A percentile compares a stretch with the other conserved stretches of the same genome.
Conservation (phyloP, 2,113 vertebrate genomes). For the Heterocephalus glaber region DNA sequence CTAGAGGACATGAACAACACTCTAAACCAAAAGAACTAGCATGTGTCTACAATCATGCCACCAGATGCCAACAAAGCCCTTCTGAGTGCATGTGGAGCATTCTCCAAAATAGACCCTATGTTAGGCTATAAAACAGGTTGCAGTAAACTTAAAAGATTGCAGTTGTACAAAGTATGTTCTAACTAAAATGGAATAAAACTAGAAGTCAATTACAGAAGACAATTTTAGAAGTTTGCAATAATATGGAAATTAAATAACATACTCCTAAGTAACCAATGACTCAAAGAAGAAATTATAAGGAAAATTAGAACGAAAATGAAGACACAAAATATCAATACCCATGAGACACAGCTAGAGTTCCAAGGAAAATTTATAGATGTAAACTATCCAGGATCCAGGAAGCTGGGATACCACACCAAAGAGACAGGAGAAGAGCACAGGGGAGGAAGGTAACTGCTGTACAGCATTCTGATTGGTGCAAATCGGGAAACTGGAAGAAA, state of each 20-base stretch:
- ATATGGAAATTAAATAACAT: background rate
- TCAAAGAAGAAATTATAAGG: background rate
- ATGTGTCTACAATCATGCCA: too few species aligned
- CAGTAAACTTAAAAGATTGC: background rate
- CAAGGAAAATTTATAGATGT: background rate
- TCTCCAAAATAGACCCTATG: background rate
- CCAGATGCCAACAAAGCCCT: background rate
- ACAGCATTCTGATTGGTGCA: background rate
- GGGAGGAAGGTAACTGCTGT: background rate
- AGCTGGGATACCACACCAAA: background rate
- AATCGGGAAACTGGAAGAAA: background rate
- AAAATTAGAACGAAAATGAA: background rate
- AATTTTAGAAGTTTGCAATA: background rate
- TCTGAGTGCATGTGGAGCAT: background rate
- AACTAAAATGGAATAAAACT: background rate
- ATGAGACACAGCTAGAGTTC: background rate
- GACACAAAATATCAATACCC: background rate
- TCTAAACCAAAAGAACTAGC: background rate
- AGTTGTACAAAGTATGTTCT: background rate
- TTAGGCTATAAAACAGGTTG: background rate
- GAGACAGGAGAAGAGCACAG: background rate
- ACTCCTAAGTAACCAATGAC: background rate
- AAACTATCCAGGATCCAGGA: too few species aligned
- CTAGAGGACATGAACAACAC: background rate
- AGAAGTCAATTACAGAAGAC: background rate